A percentile compares a stretch with the other conserved stretches of the same genome.
phyloP scores from a whole-genome alignment of 2,113 vertebrate genomes.

The Perca flavescens region DNA sequence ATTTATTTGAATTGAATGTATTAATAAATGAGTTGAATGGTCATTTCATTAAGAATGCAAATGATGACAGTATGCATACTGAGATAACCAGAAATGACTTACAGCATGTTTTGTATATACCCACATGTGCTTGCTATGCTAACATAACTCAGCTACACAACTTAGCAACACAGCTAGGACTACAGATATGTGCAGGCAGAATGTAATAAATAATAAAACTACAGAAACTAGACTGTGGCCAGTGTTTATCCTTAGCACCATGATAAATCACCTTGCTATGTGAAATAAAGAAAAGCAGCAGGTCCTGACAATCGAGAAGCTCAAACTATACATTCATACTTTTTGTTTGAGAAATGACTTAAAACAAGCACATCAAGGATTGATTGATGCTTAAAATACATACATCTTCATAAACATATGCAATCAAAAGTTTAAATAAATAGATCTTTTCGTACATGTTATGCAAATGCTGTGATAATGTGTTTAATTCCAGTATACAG shows the following conservation, averaged over 20 bases:
- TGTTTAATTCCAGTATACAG: constrained; percentile 23
- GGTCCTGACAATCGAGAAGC: not conserved
- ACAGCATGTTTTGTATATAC: not conserved
- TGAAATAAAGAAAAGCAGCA: not conserved
- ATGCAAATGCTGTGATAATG: constrained; percentile 2
- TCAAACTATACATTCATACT: not conserved
- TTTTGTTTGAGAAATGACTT: not conserved
- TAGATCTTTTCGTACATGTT: not conserved
- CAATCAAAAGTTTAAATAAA: not conserved
- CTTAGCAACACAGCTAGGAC: not conserved
- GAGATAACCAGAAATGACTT: not conserved
- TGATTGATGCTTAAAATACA: too few species aligned
- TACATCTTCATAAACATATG: too few species aligned
- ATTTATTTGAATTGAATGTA: not conserved
- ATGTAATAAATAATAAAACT: not conserved
- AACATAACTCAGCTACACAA: not conserved
- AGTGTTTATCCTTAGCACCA: not conserved
- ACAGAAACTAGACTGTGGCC: not conserved
- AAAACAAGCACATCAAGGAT: too few species aligned
- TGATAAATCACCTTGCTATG: not conserved
- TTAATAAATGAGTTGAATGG: not conserved
- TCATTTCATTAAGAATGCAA: not conserved
- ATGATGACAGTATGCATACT: not conserved
- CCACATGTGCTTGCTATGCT: not conserved
- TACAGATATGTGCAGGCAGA: not conserved